phyloP scores from a whole-genome alignment of 2,797 vertebrate species.

The Onychomys leucogaster region DNA sequence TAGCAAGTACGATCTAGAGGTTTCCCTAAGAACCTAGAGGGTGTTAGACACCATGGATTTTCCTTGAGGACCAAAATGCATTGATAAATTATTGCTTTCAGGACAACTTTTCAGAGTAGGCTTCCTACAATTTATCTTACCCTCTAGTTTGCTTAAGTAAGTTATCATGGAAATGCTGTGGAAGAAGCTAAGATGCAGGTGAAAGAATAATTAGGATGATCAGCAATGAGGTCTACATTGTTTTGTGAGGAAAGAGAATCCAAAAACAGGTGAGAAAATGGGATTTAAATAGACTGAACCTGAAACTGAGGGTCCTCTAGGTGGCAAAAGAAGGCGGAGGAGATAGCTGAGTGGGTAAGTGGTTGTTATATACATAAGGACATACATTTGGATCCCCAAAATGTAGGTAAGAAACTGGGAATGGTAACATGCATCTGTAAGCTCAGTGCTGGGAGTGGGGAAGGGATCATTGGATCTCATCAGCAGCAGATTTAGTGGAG shows the following conservation, averaged over 20 bases:
- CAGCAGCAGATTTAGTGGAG: no score
- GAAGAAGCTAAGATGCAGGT: not conserved
- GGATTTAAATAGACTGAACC: not conserved
- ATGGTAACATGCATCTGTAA: not conserved
- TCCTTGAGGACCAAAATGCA: not conserved
- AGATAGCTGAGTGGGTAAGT: not conserved
- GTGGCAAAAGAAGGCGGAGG: not conserved
- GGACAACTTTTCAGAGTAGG: not conserved
- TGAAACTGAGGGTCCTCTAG: not conserved
- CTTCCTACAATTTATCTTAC: not conserved
- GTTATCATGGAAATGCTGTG: not conserved
- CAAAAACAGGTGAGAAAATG: not conserved
- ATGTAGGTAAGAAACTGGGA: no score
- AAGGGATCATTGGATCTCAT: no score
- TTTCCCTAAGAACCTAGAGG: not conserved
- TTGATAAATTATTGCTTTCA: not conserved
- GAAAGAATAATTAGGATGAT: not conserved
- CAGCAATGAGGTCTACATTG: not conserved
- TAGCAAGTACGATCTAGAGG: not conserved
- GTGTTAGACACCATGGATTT: not conserved
- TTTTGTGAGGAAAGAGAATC: not conserved
- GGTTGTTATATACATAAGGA: not conserved
- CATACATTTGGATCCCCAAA: not conserved
- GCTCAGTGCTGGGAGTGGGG: no score
- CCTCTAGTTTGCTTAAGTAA: not conserved